These are phyloP conservation scores for Morpho achilles DNA, from an alignment of 2,888 invertebrate genomes.

Conservation along the genomic window DNA sequence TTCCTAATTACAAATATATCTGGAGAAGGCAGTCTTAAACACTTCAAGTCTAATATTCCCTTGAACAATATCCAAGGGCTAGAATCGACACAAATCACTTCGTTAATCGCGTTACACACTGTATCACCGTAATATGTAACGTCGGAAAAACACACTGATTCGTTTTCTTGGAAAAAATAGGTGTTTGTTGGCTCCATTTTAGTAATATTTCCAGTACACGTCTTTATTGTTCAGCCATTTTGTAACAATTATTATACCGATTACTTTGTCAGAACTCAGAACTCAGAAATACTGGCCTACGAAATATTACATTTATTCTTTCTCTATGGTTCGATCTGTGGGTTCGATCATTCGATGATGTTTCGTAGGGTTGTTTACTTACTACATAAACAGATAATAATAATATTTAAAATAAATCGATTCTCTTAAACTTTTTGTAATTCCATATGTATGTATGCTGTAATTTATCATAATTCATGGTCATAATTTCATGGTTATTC, in stretches of 20 bases:
- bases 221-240: slow-evolving; percentile 77
- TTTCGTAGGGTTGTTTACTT: too few species aligned
- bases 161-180: slow-evolving; percentile 48
- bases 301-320: too few species aligned
- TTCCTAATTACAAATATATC: slow-evolving; percentile 42
- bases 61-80: slow-evolving; percentile 42
- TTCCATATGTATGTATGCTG: too few species aligned
- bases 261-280: too few species aligned
- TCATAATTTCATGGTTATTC: too few species aligned
- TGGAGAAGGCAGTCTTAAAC: slow-evolving; percentile 54
- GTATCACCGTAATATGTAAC: slow-evolving; percentile 45
- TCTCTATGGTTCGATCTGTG: too few species aligned
- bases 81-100: slow-evolving; percentile 40
- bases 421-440: too few species aligned
- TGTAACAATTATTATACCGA: slow-evolving; percentile 43
- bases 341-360: too few species aligned
- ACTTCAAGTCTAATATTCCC: slow-evolving; percentile 40
- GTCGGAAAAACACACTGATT: slow-evolving; percentile 46
- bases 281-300: too few species aligned
- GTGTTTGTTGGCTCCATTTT: slow-evolving; percentile 69
- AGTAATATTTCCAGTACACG: slow-evolving; percentile 59
- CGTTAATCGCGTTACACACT: slow-evolving; percentile 39
- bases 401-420: too few species aligned
- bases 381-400: too few species aligned
- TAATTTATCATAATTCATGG: too few species aligned